Evolutionary conservation across 1,140 invertebrate species (phyloP).

Genomic region (Philaenus spumarius): DNA sequence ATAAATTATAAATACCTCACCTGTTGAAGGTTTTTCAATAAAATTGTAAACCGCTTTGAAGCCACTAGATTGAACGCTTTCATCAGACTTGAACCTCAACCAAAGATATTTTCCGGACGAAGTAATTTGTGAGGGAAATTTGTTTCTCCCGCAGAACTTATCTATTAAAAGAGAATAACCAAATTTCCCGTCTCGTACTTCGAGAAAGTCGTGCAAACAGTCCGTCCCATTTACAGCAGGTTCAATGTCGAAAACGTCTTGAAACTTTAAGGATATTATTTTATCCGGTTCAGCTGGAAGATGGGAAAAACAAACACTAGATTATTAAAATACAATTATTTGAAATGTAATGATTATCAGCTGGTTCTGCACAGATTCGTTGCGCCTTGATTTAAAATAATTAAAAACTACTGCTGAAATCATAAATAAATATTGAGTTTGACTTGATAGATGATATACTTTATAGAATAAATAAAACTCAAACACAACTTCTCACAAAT

Average conservation of each 20-base stretch:
- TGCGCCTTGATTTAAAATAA: too few species aligned
- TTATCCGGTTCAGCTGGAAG: slow-evolving; percentile 63
- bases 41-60: slow-evolving; percentile 71
- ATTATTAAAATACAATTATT: too few species aligned
- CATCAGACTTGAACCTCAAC: slow-evolving; percentile 77
- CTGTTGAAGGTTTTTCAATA: slow-evolving; percentile 42
- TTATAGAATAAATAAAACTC: too few species aligned
- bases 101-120: slow-evolving; percentile 71
- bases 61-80: slow-evolving; percentile 71
- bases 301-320: too few species aligned
- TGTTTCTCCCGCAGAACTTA: slow-evolving; percentile 58
- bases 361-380: too few species aligned
- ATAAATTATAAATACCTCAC: too few species aligned
- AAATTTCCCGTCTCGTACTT: slow-evolving; percentile 75
- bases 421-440: too few species aligned
- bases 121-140: slow-evolving; percentile 65
- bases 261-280: slow-evolving; percentile 69
- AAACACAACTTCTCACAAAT: too few species aligned
- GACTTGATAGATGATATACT: too few species aligned
- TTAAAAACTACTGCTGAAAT: too few species aligned
- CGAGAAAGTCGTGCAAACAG: slow-evolving; percentile 76
- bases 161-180: slow-evolving; percentile 62
- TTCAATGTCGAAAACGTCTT: slow-evolving; percentile 72
- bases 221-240: slow-evolving; percentile 36
- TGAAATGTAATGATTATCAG: too few species aligned